A percentile compares a stretch with the other conserved stretches of the same genome.
These are phyloP conservation scores for Miniopterus natalensis DNA, from an alignment of 2,113 vertebrate species.

Conservation along the genomic window DNA sequence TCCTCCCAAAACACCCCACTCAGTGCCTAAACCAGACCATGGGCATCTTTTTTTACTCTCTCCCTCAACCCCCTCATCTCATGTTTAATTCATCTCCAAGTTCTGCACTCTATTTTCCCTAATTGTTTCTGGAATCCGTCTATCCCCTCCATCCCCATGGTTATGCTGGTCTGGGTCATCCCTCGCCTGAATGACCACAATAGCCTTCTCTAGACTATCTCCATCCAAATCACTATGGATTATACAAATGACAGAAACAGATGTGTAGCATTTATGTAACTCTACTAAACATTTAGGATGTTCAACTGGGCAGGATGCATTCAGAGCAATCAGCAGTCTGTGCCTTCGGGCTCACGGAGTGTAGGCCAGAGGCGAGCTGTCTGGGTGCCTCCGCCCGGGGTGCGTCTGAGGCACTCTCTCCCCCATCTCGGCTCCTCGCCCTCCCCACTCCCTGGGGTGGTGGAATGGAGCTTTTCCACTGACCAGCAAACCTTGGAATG, in stretches of 20 bases:
- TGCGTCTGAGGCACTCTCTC: too few relatives aligned
- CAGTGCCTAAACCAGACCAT: background rate
- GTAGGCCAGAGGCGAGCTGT: accelerated
- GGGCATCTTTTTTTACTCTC: background rate
- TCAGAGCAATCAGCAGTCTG: accelerated
- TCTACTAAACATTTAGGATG: background rate
- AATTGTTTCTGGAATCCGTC: background rate
- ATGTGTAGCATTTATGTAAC: background rate
- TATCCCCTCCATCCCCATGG: background rate
- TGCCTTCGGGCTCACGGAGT: accelerated
- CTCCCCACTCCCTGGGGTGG: background rate
- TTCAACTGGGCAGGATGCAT: background rate
- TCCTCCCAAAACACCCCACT: background rate
- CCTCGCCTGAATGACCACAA: background rate
- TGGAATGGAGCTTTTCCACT: conserved; percentile 37
- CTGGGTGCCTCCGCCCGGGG: too few relatives aligned
- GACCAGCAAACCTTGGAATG: conserved; percentile 60
- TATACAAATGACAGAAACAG: background rate
- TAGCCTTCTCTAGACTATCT: background rate
- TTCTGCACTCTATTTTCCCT: background rate
- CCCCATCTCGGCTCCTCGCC: background rate
- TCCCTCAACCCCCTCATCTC: background rate
- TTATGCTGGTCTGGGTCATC: background rate
- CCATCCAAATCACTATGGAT: background rate
- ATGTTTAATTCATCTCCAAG: background rate